phyloP scores from a whole-genome alignment of 2,113 vertebrate genomes.

The Grantiella picta region DNA sequence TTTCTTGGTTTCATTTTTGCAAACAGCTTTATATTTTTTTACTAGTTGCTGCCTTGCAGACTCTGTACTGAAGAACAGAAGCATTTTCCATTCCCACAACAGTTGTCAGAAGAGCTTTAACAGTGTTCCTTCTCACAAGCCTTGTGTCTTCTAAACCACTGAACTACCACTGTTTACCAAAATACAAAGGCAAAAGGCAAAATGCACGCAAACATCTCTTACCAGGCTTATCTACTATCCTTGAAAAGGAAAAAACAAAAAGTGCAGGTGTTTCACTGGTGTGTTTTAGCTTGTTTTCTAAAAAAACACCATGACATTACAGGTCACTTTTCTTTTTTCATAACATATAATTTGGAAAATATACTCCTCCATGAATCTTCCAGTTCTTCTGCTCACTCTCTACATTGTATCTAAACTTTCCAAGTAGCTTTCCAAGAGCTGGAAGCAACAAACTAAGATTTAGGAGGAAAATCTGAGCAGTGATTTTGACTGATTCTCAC shows the following conservation, averaged over 20 bases:
- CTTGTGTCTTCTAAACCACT: neutral
- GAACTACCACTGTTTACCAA: neutral
- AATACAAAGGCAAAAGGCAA: neutral
- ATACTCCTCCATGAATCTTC: neutral
- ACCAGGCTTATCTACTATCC: neutral
- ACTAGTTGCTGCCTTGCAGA: neutral
- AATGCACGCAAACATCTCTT: neutral
- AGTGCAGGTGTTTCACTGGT: accelerated
- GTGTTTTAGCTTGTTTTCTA: neutral
- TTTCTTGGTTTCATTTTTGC: neutral
- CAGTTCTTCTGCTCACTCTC: neutral
- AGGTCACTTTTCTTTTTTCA: neutral
- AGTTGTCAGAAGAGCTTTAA: neutral
- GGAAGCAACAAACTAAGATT: neutral
- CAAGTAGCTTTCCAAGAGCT: neutral
- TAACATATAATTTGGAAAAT: neutral
- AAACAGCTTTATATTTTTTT: neutral
- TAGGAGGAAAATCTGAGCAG: neutral
- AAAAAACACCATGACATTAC: neutral
- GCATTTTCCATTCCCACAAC: accelerated
- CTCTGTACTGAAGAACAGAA: neutral
- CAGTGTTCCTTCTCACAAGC: neutral
- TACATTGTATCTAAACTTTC: neutral
- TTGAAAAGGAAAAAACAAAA: neutral
- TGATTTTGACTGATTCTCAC: neutral